Evolutionary conservation across 1,140 invertebrate genomes (phyloP).

Genomic region (Tigriopus japonicus): DNA sequence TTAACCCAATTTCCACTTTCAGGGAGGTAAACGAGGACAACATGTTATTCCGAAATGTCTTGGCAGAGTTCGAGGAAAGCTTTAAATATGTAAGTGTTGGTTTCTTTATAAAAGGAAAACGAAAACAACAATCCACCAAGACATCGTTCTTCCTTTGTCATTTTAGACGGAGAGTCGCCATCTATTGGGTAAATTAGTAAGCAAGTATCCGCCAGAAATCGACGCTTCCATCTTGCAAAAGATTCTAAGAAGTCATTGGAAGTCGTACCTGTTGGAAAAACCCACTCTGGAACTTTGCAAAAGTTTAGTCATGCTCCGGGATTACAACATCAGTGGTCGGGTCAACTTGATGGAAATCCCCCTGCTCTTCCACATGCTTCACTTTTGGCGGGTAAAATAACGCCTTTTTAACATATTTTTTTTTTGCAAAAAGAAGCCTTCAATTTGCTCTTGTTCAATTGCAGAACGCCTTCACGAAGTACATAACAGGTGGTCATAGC

Average conservation of each 20-base stretch:
- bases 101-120: too few relatives aligned
- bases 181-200: slow-evolving; percentile 18
- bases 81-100: slow-evolving; percentile 27
- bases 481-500: slow-evolving; percentile 30
- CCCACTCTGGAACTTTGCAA: slow-evolving; percentile 41
- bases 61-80: slow-evolving; percentile 35
- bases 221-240: slow-evolving; percentile 40
- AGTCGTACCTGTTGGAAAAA: slow-evolving; percentile 31
- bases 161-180: slow-evolving; percentile 21
- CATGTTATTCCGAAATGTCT: slow-evolving; percentile 42
- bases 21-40: slow-evolving; percentile 61
- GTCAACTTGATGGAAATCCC: slow-evolving; percentile 38
- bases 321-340: slow-evolving; percentile 41
- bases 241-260: slow-evolving; percentile 39
- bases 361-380: slow-evolving; percentile 38
- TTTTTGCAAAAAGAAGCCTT: not conserved
- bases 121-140: too few relatives aligned
- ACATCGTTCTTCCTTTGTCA: not conserved
- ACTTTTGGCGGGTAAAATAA: slow-evolving; percentile 40
- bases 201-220: slow-evolving; percentile 40
- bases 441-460: slow-evolving; percentile 16
- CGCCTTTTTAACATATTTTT: too few relatives aligned
- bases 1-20: too few relatives aligned
- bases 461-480: slow-evolving; percentile 38
- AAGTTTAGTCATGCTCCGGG: slow-evolving; percentile 43